Percentiles rank a stretch among this genome's conserved stretches.
phyloP scores from a whole-genome alignment of 2,113 vertebrate genomes.

The Cichladusa arquata region DNA sequence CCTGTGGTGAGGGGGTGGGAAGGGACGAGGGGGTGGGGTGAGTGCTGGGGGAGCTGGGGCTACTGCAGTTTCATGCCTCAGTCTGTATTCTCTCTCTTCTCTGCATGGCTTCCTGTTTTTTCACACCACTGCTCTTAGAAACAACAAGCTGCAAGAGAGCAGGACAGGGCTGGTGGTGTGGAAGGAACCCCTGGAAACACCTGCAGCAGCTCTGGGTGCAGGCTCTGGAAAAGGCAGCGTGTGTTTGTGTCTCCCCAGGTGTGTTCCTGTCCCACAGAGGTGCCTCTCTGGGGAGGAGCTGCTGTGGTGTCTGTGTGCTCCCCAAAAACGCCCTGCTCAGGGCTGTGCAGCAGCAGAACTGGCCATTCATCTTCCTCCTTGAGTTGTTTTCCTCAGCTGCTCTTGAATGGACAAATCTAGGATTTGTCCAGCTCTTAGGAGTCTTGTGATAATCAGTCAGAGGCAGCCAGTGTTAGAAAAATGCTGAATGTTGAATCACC shows the following conservation, averaged over 20 bases:
- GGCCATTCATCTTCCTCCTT: rapidly evolving
- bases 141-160: constrained; percentile 24
- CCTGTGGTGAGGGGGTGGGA: constrained; percentile 32
- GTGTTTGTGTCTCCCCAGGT: rapidly evolving
- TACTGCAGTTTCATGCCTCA: neutral
- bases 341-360: neutral
- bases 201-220: neutral
- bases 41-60: neutral
- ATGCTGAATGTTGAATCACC: neutral
- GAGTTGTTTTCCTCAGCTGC: neutral
- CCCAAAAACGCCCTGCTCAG: rapidly evolving
- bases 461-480: neutral
- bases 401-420: neutral
- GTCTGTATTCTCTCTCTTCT: constrained; percentile 32
- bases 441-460: neutral
- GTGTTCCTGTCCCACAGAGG: neutral
- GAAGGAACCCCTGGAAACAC: neutral
- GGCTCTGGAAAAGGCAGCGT: neutral
- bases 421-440: neutral
- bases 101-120: constrained; percentile 62
- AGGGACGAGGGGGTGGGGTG: constrained; percentile 34
- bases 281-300: rapidly evolving
- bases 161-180: neutral
- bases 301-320: neutral
- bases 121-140: constrained; percentile 50